Evolutionary conservation across 2,888 invertebrate species (phyloP), one percentile per base, ranked within the genome.

Genomic region (Oligia latruncula): DNA sequence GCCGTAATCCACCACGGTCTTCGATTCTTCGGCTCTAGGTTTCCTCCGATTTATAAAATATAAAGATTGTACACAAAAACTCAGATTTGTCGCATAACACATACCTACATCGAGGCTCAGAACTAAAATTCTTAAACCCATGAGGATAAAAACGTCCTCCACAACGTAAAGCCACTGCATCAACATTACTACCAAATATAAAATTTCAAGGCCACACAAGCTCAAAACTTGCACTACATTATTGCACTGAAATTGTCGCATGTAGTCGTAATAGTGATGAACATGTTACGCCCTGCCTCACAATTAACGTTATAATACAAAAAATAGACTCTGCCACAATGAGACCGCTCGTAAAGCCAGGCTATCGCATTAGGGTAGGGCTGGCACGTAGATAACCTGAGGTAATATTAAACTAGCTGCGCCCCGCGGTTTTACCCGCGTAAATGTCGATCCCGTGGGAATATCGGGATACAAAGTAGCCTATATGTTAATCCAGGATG

Each of bases 281-380:
- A 67, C 49, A 73, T 71, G 60, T 73, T 81, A 68, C 62, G 40
- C 49, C 60, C 71, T 78, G 64, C 60, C 82, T 83, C 81, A 46
- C 86, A 89, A 90, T 90, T 89, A 91, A 84, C 81, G 85, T 78
- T 80, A 88, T 88, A 79, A 73, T 86, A 85, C 81, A 81, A 83
- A 90, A 89, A 90, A 85, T 74, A 79, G 84, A 76, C 77, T 75
- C 81, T 60, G 74, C 86, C 75, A 80, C 82, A 84, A 84, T 84
- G 86, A 80, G 78, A 80, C 86, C 62, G 82, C 82, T 87, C 85
- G 75, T 90, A 89, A 90, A 90, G 81, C 82, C 66, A 55, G 77
- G 82, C 82, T 84, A 89, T 90, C 78, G 76, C 80, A 85, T 89
- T 88, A 87, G 23, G 17, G 0, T 86, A 91, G 90, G 91, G 90